A percentile compares a stretch with the other conserved stretches of the same genome.
Conservation (phyloP, 2,113 vertebrate species). For the Pholis gunnellus region DNA sequence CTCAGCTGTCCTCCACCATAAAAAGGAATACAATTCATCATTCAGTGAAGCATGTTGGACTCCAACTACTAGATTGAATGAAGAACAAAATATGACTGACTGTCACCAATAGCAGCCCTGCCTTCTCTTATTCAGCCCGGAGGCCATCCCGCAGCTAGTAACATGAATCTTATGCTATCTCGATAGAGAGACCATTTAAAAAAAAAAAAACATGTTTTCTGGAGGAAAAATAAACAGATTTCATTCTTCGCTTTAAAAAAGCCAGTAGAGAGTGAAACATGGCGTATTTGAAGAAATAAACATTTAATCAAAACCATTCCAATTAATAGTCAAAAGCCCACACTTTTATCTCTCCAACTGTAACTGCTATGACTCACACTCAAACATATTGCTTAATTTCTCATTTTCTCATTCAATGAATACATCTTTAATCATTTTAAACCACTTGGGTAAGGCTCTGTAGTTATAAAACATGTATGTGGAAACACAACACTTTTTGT, state of each 20-base stretch:
- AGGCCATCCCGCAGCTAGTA: not conserved
- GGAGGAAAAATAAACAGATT: not conserved
- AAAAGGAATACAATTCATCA: conserved; percentile 22
- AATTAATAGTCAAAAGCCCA: conserved; percentile 11
- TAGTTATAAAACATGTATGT: conserved; percentile 3
- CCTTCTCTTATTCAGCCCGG: not conserved
- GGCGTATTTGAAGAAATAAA: not conserved
- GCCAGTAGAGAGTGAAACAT: not conserved
- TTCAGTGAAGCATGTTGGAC: not conserved
- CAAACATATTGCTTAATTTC: not conserved
- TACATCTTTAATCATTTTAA: conserved; percentile 1
- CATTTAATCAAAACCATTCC: not conserved
- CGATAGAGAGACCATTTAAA: not conserved
- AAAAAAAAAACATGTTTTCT: too few species aligned
- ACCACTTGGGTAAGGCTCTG: not conserved
- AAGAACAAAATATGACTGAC: conserved; percentile 9
- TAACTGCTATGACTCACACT: not conserved
- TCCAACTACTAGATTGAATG: not conserved
- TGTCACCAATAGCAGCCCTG: not conserved
- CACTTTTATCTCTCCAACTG: not conserved
- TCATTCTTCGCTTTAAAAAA: not conserved
- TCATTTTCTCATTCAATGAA: conserved; percentile 8
- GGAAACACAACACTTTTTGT: not conserved
- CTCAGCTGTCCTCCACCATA: conserved; percentile 1
- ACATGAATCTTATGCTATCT: not conserved